Conservation (phyloP, 2,888 invertebrate genomes). For the Eristalis tenax region DNA sequence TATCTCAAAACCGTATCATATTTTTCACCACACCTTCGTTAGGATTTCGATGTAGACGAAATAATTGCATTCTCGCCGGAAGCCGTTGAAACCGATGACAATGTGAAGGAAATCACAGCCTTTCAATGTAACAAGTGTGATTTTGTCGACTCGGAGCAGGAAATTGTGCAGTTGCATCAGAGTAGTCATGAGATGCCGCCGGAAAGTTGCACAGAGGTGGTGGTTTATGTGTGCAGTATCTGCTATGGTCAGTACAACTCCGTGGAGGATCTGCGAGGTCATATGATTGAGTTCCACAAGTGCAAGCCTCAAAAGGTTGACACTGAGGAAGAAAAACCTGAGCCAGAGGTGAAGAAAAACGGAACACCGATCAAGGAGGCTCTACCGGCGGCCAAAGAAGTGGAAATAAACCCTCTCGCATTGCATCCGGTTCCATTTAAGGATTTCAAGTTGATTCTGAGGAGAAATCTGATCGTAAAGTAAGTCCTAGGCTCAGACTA, state of each 20-base stretch:
- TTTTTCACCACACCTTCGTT: conserved; percentile 31
- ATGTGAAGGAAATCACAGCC: conserved; percentile 55
- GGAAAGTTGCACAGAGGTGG: conserved; percentile 33
- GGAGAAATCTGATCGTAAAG: conserved; percentile 74
- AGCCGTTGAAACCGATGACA: conserved; percentile 38
- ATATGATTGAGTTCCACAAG: conserved; percentile 79
- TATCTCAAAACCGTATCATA: neutral
- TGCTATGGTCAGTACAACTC: conserved; percentile 76
- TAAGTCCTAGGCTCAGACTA: conserved; percentile 48
- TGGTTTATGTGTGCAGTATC: conserved; percentile 74
- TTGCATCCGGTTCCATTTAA: conserved; percentile 78
- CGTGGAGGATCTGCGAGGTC: conserved; percentile 77
- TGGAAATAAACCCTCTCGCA: conserved; percentile 51
- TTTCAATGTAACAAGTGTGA: conserved; percentile 72
- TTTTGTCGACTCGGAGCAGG: conserved; percentile 39
- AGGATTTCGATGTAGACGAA: conserved; percentile 62
- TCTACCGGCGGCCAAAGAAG: conserved; percentile 17
- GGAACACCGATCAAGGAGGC: conserved; percentile 9
- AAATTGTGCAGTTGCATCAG: conserved; percentile 62
- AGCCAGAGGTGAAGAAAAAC: neutral
- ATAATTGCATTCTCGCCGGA: conserved; percentile 58
- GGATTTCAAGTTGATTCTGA: conserved; percentile 77
- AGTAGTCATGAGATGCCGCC: conserved; percentile 25
- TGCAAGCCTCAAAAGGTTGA: conserved; percentile 64
- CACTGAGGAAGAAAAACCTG: conserved; percentile 48